Base-by-base conservation (phyloP, 2,888 invertebrate genomes). In the Scelioninae gen. 1 region DNA sequence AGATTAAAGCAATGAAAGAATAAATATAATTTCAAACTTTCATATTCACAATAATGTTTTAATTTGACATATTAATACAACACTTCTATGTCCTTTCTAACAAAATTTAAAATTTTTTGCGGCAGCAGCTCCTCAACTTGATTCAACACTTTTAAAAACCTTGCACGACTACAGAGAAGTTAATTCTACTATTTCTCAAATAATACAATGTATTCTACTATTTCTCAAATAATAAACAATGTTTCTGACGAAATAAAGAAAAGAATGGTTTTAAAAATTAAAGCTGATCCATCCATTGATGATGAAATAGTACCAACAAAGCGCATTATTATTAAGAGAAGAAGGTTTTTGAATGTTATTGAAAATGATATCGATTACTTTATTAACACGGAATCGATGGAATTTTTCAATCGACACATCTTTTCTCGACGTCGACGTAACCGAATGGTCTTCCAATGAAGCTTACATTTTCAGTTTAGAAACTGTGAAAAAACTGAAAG, bases 81-180 rank as follows among this genome's bases (percentile, higher is more conserved):
- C 23, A 23, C 23, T 23, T 23, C 23, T 23, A 23, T 23, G 23
- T 23, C 23, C 23, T 23, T 23, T 23, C 23, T 4, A 23, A 23
- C 23, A 23, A 23, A 23, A 23, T 23, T 1, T 23, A 23, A 1
- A n/a, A n/a, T n/a, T n/a, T n/a, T 23, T 23, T 23, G 66, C 85
- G 8, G 23, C 38, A 38, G 71, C 77, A 47, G 84, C 86, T 45
- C 83, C 86, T 3, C 31, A 82, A 38, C 65, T 77, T 31, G 85
- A 86, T 74, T 60, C 83, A 29, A 16, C 45, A 38, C 82, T 85
- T 79, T 40, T 84, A 10, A 83, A 85, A 80, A 15, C 45, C 9
- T 58, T 58, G 31, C 43, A 80, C n/a, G 29, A 56, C 15, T 68
- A 68, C 31, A 43, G 23, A 55, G 29, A 55, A 8, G n/a, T 68